phyloP scores from a whole-genome alignment of 2,113 vertebrate genomes.

The Sturnira hondurensis region DNA sequence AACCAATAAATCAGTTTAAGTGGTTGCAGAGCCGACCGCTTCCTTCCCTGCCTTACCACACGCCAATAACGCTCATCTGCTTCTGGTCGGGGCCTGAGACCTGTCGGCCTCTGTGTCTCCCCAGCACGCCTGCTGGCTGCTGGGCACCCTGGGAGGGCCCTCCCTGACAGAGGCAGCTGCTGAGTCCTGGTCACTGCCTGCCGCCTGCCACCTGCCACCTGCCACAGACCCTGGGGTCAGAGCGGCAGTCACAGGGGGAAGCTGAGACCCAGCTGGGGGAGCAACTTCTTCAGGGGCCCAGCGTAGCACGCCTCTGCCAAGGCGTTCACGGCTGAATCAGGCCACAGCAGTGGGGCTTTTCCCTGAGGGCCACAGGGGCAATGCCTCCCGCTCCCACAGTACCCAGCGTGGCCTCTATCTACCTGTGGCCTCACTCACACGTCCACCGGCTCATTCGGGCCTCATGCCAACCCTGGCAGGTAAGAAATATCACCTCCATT shows the following conservation, averaged over 20 bases:
- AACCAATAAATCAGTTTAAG: conserved; percentile 57
- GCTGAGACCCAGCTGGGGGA: not conserved
- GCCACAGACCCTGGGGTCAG: not conserved
- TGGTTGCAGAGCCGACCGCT: not conserved
- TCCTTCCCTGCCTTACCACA: not conserved
- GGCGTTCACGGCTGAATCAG: rapidly evolving
- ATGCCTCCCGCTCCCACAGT: not conserved
- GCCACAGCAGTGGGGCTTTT: not conserved
- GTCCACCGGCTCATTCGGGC: not conserved
- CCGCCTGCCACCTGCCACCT: conserved; percentile 30
- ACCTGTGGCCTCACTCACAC: not conserved
- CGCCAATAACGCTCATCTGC: conserved; percentile 17
- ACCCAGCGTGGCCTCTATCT: not conserved
- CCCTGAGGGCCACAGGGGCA: too few relatives aligned
- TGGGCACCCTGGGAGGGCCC: not conserved
- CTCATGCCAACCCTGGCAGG: not conserved
- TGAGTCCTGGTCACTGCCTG: not conserved
- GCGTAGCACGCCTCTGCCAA: rapidly evolving
- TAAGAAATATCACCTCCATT: not conserved
- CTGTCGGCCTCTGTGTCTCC: not conserved
- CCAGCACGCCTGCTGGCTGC: not conserved
- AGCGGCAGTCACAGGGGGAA: not conserved
- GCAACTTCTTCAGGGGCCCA: not conserved
- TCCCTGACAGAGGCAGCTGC: not conserved
- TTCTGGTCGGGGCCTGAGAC: not conserved